Evolutionary conservation across 2,888 invertebrate genomes (phyloP), one percentile per base, ranked within the genome.

Genomic region (Apocheima hispidaria): DNA sequence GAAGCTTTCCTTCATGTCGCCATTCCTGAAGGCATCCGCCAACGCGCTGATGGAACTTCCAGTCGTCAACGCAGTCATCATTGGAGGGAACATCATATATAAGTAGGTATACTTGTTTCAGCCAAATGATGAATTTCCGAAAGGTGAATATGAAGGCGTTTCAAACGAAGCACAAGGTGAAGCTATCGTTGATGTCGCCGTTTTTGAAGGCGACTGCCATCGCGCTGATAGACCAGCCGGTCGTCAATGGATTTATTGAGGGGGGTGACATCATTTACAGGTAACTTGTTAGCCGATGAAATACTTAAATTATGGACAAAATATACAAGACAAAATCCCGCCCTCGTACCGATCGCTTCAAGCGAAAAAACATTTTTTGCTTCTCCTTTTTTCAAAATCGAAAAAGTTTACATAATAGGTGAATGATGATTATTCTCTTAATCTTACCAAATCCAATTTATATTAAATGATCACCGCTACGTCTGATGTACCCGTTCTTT

Each of bases 1-100:
- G 62, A 99, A 99, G 87, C 90, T 99, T 63, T 99, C 99, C 6
- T 99, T 99, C 84, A 99, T 99, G 99, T 99, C 99, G 0, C 98
- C 99, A 20, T 99, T 99, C 88, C 94, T 98, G 60, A 98, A 98
- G 84, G 99, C 99, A 0, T 94, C 97, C 12, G 98, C 99, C 1
- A 98, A 97, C 84, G 99, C 99, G n/a, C 94, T 99, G 30, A 95
- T 96, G 81, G 98, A 99, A 83, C 98, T 98, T 83, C 99, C 99
- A 0, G 96, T 98, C 12, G 96, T 99, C 38, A 99, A 99, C 91
- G 99, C 98, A 16, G 98, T 99, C 63, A 98, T 99, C 77, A 96
- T 98, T 69, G 97, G 96, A 30, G 93, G 53, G 7, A n/a, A 60
- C 16, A 63, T 68, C 36, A 38, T 65, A 28, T 68, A 70, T 46